A percentile compares a stretch with the other conserved stretches of the same genome.
Evolutionary conservation across 2,113 vertebrate genomes (phyloP).

Genomic region (Hemiscyllium ocellatum): DNA sequence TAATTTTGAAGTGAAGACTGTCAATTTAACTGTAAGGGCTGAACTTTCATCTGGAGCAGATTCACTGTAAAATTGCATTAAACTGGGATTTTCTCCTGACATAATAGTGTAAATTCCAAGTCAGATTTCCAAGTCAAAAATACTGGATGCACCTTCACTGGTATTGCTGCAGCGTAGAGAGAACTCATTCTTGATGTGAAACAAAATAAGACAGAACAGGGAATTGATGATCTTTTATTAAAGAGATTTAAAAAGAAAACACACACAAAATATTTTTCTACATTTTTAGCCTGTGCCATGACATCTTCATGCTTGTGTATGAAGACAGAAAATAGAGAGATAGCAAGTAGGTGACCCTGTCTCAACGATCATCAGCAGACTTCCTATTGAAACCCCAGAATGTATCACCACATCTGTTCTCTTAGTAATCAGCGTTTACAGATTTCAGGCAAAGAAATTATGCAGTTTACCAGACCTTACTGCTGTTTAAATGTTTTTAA

Average conservation of each 20-base stretch:
- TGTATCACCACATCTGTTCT: background rate
- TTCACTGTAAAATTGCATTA: background rate
- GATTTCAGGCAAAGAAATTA: background rate
- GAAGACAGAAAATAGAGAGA: background rate
- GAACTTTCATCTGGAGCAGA: background rate
- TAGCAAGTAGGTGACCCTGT: background rate
- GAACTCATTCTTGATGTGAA: background rate
- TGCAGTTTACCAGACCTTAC: background rate
- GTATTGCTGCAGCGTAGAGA: background rate
- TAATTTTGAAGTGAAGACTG: background rate
- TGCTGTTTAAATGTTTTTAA: background rate
- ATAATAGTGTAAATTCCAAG: background rate
- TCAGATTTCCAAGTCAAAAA: background rate
- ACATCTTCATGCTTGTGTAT: background rate
- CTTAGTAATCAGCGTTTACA: background rate
- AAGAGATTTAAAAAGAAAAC: background rate
- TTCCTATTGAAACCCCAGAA: background rate
- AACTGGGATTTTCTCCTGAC: background rate
- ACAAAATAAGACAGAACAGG: background rate
- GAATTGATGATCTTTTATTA: background rate
- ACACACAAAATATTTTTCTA: background rate
- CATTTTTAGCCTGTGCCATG: background rate
- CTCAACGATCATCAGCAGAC: background rate
- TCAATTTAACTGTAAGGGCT: conserved; percentile 17
- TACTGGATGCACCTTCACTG: background rate